Conservation (phyloP, 2,113 vertebrate species). For the Perca schrenkii region DNA sequence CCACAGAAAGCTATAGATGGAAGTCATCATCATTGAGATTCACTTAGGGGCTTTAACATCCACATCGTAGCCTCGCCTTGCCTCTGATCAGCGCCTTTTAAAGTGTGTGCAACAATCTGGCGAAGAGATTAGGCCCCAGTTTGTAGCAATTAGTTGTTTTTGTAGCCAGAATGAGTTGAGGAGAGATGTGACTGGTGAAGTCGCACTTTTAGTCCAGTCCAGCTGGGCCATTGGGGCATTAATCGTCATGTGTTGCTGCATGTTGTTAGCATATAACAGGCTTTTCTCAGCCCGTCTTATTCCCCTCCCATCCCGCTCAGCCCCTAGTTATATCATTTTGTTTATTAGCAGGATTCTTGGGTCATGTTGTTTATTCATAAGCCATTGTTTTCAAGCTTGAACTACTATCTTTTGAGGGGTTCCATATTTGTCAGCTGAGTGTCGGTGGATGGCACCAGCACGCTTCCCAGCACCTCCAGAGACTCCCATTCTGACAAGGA, state of each 20-base stretch:
- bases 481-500: constrained; percentile 94
- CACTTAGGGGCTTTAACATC: constrained; percentile 37
- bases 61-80: background rate
- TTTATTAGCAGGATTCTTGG: constrained; percentile 73
- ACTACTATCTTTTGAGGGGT: constrained; percentile 74
- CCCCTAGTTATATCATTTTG: constrained; percentile 75
- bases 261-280: constrained; percentile 56
- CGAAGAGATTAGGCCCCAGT: constrained; percentile 38
- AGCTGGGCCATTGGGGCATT: background rate
- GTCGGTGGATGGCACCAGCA: constrained; percentile 91
- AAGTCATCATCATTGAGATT: constrained; percentile 58
- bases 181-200: constrained; percentile 3
- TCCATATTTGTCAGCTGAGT: constrained; percentile 93
- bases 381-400: constrained; percentile 82
- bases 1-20: constrained; percentile 60
- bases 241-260: constrained; percentile 31
- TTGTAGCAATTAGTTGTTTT: constrained; percentile 16
- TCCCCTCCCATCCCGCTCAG: constrained; percentile 18
- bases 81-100: constrained; percentile 38
- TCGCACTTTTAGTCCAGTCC: constrained; percentile 11
- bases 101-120: constrained; percentile 30
- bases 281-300: constrained; percentile 23
- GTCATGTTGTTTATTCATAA: constrained; percentile 83
- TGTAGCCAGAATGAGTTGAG: background rate
- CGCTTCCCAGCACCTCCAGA: constrained; percentile 89